Evolutionary conservation across 2,113 vertebrate genomes (phyloP), one percentile per base, ranked within the genome.

Genomic region (Oncorhynchus tshawytscha): DNA sequence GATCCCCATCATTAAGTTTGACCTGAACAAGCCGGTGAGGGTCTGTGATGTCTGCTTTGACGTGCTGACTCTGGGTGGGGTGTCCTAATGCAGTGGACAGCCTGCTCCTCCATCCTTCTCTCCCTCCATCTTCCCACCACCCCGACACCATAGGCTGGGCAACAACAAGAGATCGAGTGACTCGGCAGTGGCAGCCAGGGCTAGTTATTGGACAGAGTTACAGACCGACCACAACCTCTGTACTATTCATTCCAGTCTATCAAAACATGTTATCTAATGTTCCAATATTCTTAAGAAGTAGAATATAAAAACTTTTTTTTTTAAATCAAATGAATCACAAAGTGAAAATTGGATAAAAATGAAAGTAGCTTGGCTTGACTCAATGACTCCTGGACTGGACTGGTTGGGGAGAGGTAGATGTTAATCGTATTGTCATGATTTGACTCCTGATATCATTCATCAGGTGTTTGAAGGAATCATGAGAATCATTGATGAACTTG

Each of bases 1-100:
- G 93, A 99, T 99, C 60, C 98, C 98, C 76, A 98, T 99, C 91
- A 99, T 99, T 90, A 99, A 99, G 91, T 99, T 99, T 83, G 98
- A 99, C 82, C 90, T 99, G 91, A 99, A 98, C 95, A 99, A 99
- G 92, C 97, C 97, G 0, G 97, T 99, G 84, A 91, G 98, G 62
- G 98, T 99, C 88, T 99, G 98, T 76, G 97, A 99, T 93, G 99
- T 99, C 91, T 99, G 98, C 94, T 99, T 99, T 75, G 98, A 99
- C 60, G 98, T 99, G 74, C 93, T 99, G 85, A 99, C 98, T 88
- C 91, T 99, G 88, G 98, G 97, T 15, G 98, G 97, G 65, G 96
- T 99, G 74, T 99, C 98, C 70, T 45, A 45, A 45, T 11, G 39
- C 39, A 45, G 39, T 9, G 39, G 39, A 45, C 39, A 45, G 39